A percentile compares a stretch with the other conserved stretches of the same genome.
Evolutionary conservation across 2,797 vertebrate genomes (phyloP).

Genomic region (Sitta carolinensis): DNA sequence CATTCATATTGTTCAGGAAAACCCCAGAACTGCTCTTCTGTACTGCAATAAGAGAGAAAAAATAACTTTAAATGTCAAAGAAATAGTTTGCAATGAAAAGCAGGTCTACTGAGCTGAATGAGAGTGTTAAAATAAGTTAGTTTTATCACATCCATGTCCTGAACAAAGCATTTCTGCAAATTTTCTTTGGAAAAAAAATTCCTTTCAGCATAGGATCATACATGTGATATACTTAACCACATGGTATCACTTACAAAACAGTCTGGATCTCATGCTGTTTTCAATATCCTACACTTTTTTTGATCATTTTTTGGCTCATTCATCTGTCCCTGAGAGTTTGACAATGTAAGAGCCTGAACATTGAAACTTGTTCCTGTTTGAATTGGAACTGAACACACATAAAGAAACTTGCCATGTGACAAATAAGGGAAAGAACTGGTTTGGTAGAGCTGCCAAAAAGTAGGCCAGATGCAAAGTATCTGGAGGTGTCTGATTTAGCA

Average conservation of each 20-base stretch:
- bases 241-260: slow-evolving; percentile 7
- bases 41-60: slow-evolving; percentile 22
- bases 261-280: background rate
- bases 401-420: background rate
- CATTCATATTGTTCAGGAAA: slow-evolving; percentile 33
- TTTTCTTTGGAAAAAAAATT: slow-evolving; percentile 7
- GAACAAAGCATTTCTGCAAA: background rate
- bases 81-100: background rate
- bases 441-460: background rate
- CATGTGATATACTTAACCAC: background rate
- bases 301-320: slow-evolving; percentile 15
- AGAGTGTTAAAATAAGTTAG: background rate
- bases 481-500: background rate
- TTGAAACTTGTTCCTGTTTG: background rate
- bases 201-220: background rate
- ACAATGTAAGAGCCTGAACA: background rate
- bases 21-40: background rate
- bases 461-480: background rate
- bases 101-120: background rate
- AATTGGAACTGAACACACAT: background rate
- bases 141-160: background rate
- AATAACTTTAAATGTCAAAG: background rate
- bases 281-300: background rate
- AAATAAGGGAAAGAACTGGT: background rate
- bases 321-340: background rate